These are phyloP conservation scores for Propithecus coquereli DNA, from an alignment of 2,113 vertebrate genomes.

Conservation along the genomic window DNA sequence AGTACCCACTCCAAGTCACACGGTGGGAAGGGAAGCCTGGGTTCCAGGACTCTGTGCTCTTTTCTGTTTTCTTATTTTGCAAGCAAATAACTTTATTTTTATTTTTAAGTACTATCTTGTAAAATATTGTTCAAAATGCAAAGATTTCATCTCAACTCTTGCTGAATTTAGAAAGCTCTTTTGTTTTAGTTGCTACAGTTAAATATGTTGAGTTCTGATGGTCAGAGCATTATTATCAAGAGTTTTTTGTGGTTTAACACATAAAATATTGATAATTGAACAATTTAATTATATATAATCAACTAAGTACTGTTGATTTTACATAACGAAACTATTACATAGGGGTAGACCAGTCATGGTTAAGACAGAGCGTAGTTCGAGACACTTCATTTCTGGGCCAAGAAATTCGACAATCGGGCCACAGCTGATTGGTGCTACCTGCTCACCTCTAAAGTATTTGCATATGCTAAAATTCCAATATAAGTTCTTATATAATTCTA, in stretches of 20 bases:
- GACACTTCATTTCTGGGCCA: neutral
- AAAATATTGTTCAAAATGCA: neutral
- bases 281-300: neutral
- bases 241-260: neutral
- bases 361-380: neutral
- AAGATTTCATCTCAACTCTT: neutral
- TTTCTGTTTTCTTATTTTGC: neutral
- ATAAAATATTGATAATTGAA: neutral
- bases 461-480: neutral
- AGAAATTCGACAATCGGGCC: neutral
- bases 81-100: neutral
- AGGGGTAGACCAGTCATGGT: neutral
- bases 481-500: neutral
- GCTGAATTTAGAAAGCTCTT: neutral
- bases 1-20: accelerated
- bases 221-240: neutral
- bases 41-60: accelerated
- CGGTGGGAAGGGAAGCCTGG: accelerated
- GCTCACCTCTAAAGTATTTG: neutral
- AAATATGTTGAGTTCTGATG: neutral
- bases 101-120: neutral
- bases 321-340: neutral
- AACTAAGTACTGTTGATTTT: neutral
- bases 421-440: neutral
- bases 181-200: neutral